Percentiles rank a stretch among this genome's conserved stretches.
Evolutionary conservation across 2,888 invertebrate genomes (phyloP).

Genomic region (Galerucella calmariensis): DNA sequence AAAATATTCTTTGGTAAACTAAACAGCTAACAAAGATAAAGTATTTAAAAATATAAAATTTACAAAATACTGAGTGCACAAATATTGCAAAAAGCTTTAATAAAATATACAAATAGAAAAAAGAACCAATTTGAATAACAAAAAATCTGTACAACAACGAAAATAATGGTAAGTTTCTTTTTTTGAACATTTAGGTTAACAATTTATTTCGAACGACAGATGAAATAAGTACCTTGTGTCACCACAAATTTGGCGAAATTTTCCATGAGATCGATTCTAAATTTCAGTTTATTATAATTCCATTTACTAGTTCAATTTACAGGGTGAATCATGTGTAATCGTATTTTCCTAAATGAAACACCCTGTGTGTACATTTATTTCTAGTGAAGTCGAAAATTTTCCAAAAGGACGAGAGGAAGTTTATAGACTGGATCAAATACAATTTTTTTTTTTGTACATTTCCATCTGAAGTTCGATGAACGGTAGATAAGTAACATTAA

Average conservation of each 20-base stretch:
- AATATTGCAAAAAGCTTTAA: not conserved
- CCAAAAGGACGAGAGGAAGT: not conserved
- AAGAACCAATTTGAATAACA: slow-evolving; percentile 1
- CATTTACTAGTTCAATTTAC: no score
- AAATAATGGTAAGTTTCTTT: slow-evolving; percentile 8
- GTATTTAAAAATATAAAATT: slow-evolving; percentile 21
- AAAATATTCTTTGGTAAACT: slow-evolving; percentile 20
- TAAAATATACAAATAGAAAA: slow-evolving; percentile 12
- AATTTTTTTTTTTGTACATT: not conserved
- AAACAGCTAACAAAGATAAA: slow-evolving; percentile 19
- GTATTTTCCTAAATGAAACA: no score
- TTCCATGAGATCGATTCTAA: no score
- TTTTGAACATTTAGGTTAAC: slow-evolving; percentile 1
- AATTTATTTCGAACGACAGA: not conserved
- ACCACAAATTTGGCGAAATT: no score
- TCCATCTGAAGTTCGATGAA: slow-evolving; percentile 1
- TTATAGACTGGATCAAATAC: not conserved
- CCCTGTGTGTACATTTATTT: no score
- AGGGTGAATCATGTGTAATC: no score
- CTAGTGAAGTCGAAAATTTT: not conserved
- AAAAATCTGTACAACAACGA: slow-evolving; percentile 14
- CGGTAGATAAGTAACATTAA: not conserved
- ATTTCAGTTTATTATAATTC: no score
- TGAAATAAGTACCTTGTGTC: not conserved
- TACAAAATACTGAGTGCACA: slow-evolving; percentile 20